These are phyloP conservation scores for Penaeus indicus DNA, from an alignment of 1,140 invertebrate species.

Conservation along the genomic window DNA sequence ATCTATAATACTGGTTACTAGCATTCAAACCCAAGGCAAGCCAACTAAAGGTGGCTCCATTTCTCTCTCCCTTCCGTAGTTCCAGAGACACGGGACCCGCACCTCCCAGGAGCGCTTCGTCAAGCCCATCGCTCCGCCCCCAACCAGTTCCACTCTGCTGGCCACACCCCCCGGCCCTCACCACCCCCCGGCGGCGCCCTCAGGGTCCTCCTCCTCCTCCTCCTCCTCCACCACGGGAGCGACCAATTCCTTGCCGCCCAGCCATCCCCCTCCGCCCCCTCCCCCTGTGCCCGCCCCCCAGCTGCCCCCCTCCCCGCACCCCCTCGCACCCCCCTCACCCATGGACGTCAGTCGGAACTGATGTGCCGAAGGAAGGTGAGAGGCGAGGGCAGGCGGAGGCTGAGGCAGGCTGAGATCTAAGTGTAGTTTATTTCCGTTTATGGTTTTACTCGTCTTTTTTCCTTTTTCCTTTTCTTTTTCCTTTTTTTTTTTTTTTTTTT, in stretches of 20 bases:
- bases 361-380: background rate
- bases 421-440: no score
- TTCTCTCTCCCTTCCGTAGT: constrained; percentile 13
- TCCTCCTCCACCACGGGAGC: constrained; percentile 33
- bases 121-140: constrained; percentile 79
- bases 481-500: no score
- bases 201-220: constrained; percentile 2
- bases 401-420: background rate
- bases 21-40: no score
- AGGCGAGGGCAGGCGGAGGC: background rate
- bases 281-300: constrained; percentile 45
- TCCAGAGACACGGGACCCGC: constrained; percentile 55
- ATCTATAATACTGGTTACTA: no score
- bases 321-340: constrained; percentile 64
- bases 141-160: constrained; percentile 62
- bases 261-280: constrained; percentile 31
- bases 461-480: no score
- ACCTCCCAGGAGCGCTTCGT: constrained; percentile 78
- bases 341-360: constrained; percentile 66
- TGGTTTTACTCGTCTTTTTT: no score
- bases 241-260: no score
- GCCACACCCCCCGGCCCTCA: constrained; percentile 49
- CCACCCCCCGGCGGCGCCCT: constrained; percentile 39
- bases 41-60: no score
- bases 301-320: constrained; percentile 54